Base-by-base conservation (phyloP, 2,888 invertebrate species). In the Ophion costatus region DNA sequence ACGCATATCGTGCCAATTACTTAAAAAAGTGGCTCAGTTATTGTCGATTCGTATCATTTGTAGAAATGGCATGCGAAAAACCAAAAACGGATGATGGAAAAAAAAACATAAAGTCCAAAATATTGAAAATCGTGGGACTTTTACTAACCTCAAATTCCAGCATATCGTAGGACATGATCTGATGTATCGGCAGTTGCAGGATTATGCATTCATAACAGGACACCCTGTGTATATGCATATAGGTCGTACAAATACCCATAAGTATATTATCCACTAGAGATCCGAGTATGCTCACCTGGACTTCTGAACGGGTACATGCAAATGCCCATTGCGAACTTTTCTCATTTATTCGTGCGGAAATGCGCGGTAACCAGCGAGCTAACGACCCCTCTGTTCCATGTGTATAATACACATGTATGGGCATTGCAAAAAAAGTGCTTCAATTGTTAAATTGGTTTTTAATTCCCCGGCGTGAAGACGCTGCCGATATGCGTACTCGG, bases 301-400 rank as follows among this genome's bases (percentile, higher is more conserved):
- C 51, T 51, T 14, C 10, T 10, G 84, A 22, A 67, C 22, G 17
- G 51, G 51, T 51, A 51, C 51, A 56, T 20, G 57, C 11, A 7
- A 22, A 61, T 22, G 61, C n/a, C 88, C 86, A 87, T 86, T 79
- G 86, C 86, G 80, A 85, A 89, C 88, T 89, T 91, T 91, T 89
- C 88, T 89, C 86, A 87, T 84, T 88, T 88, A 87, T 82, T 89
- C 90, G 88, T 89, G 89, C 87, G 89, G 87, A 88, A 89, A 87
- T 80, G 71, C 82, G 73, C 77, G 76, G 71, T 83, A 86, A 81
- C 74, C 66, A 42, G 73, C 11, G 82, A 66, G 66, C 29, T 73
- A 78, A 77, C 84, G 84, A 71, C 70, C 59, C 64, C 17, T 14
- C 17, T 77, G 64, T 70, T 66, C 24, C 59, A 69, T 64, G 17